Evolutionary conservation across 2,797 vertebrate species (phyloP), one percentile per base, ranked within the genome.

Genomic region (Halcyon chelicuti): DNA sequence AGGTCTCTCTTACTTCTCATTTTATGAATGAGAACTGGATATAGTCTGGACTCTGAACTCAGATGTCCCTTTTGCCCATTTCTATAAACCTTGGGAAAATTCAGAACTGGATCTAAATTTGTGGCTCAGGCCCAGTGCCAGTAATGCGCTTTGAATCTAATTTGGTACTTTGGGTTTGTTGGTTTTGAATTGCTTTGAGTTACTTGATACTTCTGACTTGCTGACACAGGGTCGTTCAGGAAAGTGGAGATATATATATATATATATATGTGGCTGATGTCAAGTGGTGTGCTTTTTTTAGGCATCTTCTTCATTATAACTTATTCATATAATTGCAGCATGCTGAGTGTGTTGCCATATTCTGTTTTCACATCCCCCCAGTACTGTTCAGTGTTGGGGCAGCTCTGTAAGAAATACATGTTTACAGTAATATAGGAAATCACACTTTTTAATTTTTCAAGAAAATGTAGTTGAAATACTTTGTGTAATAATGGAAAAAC

Each of bases 171-270:
- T 75, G 78, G 91, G 86, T 94, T 96, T 93, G 90, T 94, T 96
- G 96, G 95, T 95, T 96, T 95, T 94, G 90, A 97, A 87, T 96
- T 97, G 91, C 94, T 97, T 96, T 93, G 86, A 85, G 94, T 96
- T 94, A 96, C 83, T 95, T 89, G 95, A 96, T 96, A 92, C 90
- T 93, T 91, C 13, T 1, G 75, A 94, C 91, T 96, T 93, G 93
- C 95, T 96, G 96, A 95, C 94, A 91, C 58, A 80, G 91, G 81
- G 86, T 90, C 20, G 2, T 86, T 90, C 76, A 92, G 92, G 80
- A 93, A 46, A 86, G 67, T 46, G 49, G 55, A 84, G 86, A 95
- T 81, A 94, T 95, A 93, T 94, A 94, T 25, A 81, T 88, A 90
- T 88, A 95, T 86, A 93, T 95, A 93, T 94, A 94, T 25, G 81